These are phyloP conservation scores for Pterostichus madidus DNA, from an alignment of 2,888 invertebrate genomes.

Conservation along the genomic window DNA sequence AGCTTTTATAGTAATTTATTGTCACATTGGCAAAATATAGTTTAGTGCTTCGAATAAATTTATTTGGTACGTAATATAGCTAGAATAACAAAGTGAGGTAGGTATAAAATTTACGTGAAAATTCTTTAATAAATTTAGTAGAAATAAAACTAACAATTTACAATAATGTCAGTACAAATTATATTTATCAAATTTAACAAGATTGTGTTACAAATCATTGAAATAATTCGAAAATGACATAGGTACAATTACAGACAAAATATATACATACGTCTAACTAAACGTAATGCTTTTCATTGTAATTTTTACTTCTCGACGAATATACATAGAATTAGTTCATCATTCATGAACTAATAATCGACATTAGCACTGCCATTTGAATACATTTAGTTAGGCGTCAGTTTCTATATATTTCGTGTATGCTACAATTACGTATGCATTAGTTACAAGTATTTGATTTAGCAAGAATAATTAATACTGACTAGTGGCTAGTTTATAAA, in stretches of 20 bases:
- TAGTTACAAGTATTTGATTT: conserved; percentile 30
- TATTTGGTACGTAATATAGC: conserved; percentile 4
- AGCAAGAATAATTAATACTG: neutral
- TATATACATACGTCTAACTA: no score
- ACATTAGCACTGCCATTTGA: no score
- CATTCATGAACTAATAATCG: no score
- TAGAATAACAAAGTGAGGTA: conserved; percentile 23
- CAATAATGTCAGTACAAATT: conserved; percentile 31
- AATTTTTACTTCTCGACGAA: no score
- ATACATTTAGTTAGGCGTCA: no score
- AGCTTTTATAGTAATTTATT: conserved; percentile 29
- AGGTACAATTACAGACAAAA: no score
- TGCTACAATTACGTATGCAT: neutral
- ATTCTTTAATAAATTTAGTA: neutral
- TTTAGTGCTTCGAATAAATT: neutral
- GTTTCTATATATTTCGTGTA: neutral
- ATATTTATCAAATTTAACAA: conserved; percentile 45
- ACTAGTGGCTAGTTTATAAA: conserved; percentile 16
- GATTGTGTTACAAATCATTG: conserved; percentile 4
- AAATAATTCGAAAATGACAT: neutral
- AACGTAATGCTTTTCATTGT: no score
- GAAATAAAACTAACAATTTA: conserved; percentile 3
- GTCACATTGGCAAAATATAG: conserved; percentile 14
- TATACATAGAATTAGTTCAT: no score
- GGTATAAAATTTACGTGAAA: conserved; percentile 1